Conservation (phyloP, 2,888 invertebrate species). For the Coremacera marginata region DNA sequence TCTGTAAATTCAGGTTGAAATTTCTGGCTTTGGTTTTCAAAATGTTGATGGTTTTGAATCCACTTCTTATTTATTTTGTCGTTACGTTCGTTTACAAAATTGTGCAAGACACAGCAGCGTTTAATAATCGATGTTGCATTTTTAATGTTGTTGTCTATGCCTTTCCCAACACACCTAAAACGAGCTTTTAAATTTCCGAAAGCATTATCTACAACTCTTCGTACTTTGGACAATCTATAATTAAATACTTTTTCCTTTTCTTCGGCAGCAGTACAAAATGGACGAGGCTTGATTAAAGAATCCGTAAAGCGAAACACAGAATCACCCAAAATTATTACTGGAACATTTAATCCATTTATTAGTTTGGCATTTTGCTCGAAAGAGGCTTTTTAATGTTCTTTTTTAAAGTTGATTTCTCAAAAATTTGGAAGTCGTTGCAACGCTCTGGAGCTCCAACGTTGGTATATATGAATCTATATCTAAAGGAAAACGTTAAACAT, state of each 20-base stretch:
- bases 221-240: slow-evolving; percentile 14
- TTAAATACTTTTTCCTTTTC: slow-evolving; percentile 23
- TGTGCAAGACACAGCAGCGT: background rate
- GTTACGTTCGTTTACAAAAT: too few relatives aligned
- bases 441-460: slow-evolving; percentile 32
- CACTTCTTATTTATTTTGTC: too few relatives aligned
- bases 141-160: slow-evolving; percentile 3
- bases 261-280: slow-evolving; percentile 18
- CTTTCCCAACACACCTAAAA: slow-evolving; percentile 1
- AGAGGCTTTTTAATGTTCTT: background rate
- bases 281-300: slow-evolving; percentile 41
- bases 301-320: slow-evolving; percentile 41
- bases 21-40: too few relatives aligned
- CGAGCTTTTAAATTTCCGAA: slow-evolving; percentile 19
- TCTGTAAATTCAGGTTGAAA: too few relatives aligned
- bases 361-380: background rate
- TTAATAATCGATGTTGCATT: slow-evolving; percentile 10
- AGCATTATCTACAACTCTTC: slow-evolving; percentile 27
- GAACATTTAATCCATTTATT: slow-evolving; percentile 8
- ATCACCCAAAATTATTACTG: slow-evolving; percentile 34
- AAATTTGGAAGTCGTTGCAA: slow-evolving; percentile 32
- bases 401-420: slow-evolving; percentile 10
- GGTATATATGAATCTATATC: slow-evolving; percentile 34
- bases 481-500: background rate
- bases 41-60: too few relatives aligned